These are phyloP conservation scores for Uloborus plumipes DNA, from an alignment of 2,888 invertebrate genomes.

Conservation along the genomic window DNA sequence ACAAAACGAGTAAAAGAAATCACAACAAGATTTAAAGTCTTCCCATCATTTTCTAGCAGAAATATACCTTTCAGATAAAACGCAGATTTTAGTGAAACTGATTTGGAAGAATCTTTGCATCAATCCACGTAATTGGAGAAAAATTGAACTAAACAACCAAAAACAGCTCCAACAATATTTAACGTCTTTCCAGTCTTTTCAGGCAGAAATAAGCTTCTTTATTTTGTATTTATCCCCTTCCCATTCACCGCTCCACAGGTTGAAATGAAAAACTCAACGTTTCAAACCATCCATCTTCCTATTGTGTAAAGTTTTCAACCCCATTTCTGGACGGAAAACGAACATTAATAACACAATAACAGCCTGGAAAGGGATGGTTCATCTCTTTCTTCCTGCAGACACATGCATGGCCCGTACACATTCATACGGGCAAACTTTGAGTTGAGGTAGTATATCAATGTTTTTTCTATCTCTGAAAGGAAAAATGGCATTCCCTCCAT, in stretches of 20 bases:
- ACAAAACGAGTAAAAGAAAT: too few relatives aligned
- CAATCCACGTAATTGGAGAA: too few relatives aligned
- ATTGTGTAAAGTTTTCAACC: conserved; percentile 40
- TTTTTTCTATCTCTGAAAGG: conserved; percentile 4
- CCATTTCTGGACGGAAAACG: conserved; percentile 42
- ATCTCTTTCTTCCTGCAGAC: conserved; percentile 9
- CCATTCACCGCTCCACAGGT: not conserved
- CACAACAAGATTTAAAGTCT: too few relatives aligned
- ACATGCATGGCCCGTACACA: not conserved
- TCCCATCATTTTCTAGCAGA: too few relatives aligned
- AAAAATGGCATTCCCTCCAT: conserved; percentile 23
- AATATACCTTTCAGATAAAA: too few relatives aligned
- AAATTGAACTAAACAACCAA: too few relatives aligned
- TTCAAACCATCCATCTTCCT: conserved; percentile 30
- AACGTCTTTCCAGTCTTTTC: too few relatives aligned
- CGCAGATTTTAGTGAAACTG: too few relatives aligned
- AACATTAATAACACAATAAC: conserved; percentile 57
- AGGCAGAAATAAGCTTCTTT: too few relatives aligned
- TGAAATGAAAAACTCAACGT: conserved; percentile 24
- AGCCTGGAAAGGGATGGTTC: conserved; percentile 19
- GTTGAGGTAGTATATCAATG: conserved; percentile 15
- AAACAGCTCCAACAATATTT: too few relatives aligned
- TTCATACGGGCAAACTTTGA: conserved; percentile 3
- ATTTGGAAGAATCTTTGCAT: too few relatives aligned
- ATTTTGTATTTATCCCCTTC: conserved; percentile 36